Conservation (phyloP, 2,113 vertebrate species). For the Laticauda colubrina region DNA sequence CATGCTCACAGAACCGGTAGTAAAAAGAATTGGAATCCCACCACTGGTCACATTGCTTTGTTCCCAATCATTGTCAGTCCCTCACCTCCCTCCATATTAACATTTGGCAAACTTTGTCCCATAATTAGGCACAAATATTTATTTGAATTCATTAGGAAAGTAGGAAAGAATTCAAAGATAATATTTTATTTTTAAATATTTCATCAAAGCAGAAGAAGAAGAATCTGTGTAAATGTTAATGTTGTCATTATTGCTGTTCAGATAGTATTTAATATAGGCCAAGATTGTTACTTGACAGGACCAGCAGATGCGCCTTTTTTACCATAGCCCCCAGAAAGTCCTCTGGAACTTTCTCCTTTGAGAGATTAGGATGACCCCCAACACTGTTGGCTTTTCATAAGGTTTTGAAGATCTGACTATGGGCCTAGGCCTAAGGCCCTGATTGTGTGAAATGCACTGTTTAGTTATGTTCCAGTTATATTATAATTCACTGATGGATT, state of each 20-base stretch:
- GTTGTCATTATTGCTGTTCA: neutral
- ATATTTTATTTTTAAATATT: neutral
- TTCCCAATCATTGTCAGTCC: neutral
- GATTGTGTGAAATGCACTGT: neutral
- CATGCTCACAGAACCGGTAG: too few relatives aligned
- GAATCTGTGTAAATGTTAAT: neutral
- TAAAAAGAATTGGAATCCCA: too few relatives aligned
- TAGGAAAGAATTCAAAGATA: neutral
- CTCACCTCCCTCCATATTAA: neutral
- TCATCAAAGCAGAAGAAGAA: neutral
- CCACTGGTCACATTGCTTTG: neutral
- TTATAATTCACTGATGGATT: neutral
- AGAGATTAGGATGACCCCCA: neutral
- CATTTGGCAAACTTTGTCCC: neutral
- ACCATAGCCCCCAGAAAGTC: neutral
- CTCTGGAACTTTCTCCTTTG: neutral
- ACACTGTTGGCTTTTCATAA: neutral
- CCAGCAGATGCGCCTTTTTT: neutral
- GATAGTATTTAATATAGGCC: neutral
- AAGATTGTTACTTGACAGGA: neutral
- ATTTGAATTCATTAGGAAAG: neutral
- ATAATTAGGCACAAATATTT: neutral
- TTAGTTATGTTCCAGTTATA: neutral
- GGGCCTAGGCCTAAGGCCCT: neutral
- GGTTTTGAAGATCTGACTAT: neutral